phyloP scores from a whole-genome alignment of 2,797 vertebrate genomes.

The Geotrypetes seraphini region DNA sequence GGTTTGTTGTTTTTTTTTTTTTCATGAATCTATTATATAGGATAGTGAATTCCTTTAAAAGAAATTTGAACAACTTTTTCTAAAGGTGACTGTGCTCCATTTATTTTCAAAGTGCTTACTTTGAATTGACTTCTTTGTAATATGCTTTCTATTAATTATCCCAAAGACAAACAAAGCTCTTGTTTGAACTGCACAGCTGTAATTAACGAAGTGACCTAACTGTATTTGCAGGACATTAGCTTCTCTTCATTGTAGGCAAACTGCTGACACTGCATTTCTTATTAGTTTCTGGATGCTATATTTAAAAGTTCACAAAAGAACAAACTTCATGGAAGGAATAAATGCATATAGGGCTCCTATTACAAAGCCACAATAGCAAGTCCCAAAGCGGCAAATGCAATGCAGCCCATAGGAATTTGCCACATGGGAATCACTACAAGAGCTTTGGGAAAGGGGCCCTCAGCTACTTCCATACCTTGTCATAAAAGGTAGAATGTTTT shows the following conservation, averaged over 20 bases:
- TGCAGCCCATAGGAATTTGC: no score
- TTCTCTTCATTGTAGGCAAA: conserved; percentile 12
- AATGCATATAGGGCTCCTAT: no score
- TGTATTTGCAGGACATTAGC: conserved; percentile 7
- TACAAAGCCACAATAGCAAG: no score
- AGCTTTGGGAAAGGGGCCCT: no score
- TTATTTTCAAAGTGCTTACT: no score
- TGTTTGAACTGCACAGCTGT: conserved; percentile 19
- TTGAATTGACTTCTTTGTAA: conserved; percentile 9
- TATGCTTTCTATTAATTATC: conserved; percentile 13
- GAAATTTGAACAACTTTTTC: no score
- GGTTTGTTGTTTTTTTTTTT: no score
- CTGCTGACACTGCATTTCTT: conserved; percentile 3
- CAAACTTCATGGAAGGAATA: conserved; percentile 8
- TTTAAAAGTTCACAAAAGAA: background rate
- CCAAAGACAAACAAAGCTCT: conserved; percentile 17
- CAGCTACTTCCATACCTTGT: conserved; percentile 8
- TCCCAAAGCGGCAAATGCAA: no score
- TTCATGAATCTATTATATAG: no score
- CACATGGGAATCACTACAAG: no score
- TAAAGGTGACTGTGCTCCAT: no score
- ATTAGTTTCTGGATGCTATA: conserved; percentile 21
- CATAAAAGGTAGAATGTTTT: conserved; percentile 10
- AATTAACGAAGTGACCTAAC: conserved; percentile 27
- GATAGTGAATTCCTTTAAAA: no score